phyloP scores from a whole-genome alignment of 2,113 vertebrate species.

The Agelaius phoeniceus region DNA sequence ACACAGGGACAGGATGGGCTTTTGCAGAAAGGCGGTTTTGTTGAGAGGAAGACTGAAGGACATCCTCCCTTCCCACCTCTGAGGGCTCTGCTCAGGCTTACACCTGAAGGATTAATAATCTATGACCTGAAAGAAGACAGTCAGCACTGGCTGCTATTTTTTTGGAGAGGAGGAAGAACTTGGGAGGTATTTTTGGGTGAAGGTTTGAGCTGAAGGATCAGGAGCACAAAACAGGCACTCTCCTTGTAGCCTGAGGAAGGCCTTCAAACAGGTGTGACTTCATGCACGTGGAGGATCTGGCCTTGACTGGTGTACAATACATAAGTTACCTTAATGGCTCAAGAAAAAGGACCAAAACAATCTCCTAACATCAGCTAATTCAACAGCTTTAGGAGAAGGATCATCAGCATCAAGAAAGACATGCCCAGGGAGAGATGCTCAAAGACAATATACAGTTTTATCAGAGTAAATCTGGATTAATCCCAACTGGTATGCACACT shows the following conservation, averaged over 20 bases:
- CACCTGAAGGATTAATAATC: background rate
- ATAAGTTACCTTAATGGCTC: background rate
- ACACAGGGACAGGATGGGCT: fast-evolving
- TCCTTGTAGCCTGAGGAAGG: background rate
- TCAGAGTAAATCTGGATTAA: background rate
- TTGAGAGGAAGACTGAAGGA: background rate
- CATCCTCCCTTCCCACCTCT: background rate
- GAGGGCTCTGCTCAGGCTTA: background rate
- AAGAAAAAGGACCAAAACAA: background rate
- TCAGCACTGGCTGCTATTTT: background rate
- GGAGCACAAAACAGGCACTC: background rate
- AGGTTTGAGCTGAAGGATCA: background rate
- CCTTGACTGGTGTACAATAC: background rate
- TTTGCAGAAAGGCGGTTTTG: background rate
- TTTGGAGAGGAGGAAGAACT: background rate
- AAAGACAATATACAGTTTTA: background rate
- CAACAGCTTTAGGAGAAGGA: background rate
- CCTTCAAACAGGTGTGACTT: background rate
- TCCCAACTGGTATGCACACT: background rate
- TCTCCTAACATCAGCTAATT: background rate
- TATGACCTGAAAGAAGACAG: background rate
- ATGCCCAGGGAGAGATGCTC: background rate
- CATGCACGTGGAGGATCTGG: background rate
- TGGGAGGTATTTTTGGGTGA: background rate
- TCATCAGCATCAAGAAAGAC: background rate